These are phyloP conservation scores for Mungos mungo DNA, from an alignment of 2,113 vertebrate species.

Conservation along the genomic window DNA sequence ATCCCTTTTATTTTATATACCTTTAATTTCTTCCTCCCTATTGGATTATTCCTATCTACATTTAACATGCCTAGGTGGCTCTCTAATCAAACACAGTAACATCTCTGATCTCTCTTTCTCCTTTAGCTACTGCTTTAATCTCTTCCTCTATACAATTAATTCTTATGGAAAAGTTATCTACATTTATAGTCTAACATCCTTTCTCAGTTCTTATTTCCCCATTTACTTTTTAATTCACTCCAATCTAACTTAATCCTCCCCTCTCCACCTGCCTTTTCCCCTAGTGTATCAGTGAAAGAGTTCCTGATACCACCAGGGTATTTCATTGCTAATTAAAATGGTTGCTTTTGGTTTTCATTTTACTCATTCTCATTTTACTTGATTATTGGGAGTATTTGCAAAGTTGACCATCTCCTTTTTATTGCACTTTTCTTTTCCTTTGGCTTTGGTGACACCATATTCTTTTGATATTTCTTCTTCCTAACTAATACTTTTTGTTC, in stretches of 20 bases:
- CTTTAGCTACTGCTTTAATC: not conserved
- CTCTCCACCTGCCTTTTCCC: accelerated
- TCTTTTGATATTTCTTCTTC: not conserved
- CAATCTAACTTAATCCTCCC: not conserved
- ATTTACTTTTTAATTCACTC: not conserved
- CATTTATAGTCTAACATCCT: not conserved
- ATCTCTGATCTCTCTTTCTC: not conserved
- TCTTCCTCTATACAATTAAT: not conserved
- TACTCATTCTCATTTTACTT: not conserved
- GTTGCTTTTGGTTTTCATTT: not conserved
- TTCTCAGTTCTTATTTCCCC: not conserved
- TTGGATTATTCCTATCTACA: not conserved
- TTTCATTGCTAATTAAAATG: not conserved
- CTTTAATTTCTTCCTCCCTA: not conserved
- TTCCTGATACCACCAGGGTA: not conserved
- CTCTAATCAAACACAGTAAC: not conserved
- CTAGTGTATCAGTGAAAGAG: not conserved
- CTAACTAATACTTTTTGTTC: not conserved
- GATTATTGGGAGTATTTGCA: not conserved
- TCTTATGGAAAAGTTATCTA: not conserved
- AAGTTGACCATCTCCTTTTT: not conserved
- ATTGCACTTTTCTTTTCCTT: not conserved
- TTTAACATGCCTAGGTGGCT: not conserved
- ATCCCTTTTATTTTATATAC: not conserved
- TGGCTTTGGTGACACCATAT: not conserved